Evolutionary conservation across 2,888 invertebrate species (phyloP), one percentile per base, ranked within the genome.

Genomic region (Limenitis camilla): DNA sequence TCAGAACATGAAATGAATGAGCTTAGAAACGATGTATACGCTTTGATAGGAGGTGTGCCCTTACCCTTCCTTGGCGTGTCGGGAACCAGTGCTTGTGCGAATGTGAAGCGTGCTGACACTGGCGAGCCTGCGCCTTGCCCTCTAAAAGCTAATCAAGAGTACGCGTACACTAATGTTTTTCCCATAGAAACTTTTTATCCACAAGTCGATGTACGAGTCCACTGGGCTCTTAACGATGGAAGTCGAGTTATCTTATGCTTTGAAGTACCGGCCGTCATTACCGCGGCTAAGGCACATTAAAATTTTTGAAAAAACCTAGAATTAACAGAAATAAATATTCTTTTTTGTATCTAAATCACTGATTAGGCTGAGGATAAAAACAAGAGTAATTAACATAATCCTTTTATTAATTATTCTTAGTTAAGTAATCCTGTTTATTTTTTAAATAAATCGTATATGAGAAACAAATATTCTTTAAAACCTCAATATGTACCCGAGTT

Each of bases 11-110:
- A 90, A 59, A 74, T 91, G 8, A 64, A 72, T 3, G 73, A 67
- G 1, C 60, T 94, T 31, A 85, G 56, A 31, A 92, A 91, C 46
- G 75, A 83, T 3, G 93, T 94, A 4, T 77, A 76, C 29, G 78
- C 73, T 0, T 27, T 32, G 0, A 56, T 94, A 19, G 71, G 86
- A 3, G 90, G 89, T 0, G 60, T 93, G 0, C 89, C 90, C 0
- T 72, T 94, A 46, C 94, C 94, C 0, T 94, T 94, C 69, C 71
- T 93, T 27, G 94, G 94, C 6, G 92, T 93, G 40, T 91, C 92
- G 62, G 91, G 91, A 7, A 88, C 87, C 33, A 85, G 87, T 58
- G 93, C 93, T 6, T 94, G 94, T 63, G 72, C 80, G 4, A 79
- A 89, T 50, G 79, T 89, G 51, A 59, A 54, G 11, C 61, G 59